Evolutionary conservation across 64 coral and sea anemone genomes (phyloP), one percentile per base, ranked within the genome.

Genomic region (Montipora capricornis): DNA sequence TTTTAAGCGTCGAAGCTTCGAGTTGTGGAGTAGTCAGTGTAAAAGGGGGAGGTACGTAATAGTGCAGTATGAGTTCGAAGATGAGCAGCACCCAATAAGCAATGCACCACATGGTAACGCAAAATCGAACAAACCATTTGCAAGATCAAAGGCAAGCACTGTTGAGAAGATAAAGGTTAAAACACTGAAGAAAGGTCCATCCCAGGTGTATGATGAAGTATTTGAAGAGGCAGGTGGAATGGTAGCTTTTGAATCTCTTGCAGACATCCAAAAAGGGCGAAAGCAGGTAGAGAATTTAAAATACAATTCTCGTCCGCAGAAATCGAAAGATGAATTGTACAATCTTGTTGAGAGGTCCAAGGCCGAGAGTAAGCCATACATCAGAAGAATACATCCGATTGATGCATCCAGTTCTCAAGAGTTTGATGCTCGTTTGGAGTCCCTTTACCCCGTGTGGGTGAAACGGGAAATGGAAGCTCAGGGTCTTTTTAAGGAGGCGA

Each of bases 211-310:
- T 19, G n/a, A 83, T 17, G 7, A 83, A 45, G 80, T 46, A 19
- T 83, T 83, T n/a, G 49, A 83, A 20, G 55, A 83, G 5, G 80
- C 80, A 9, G 55, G 53, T 53, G 80, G 80, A 7, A 62, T 83
- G 24, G 15, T 57, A 29, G 62, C 16, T 29, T 83, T 83, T n/a
- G 13, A 61, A 62, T 83, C 80, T 19, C 53, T 37, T 44, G 80
- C 17, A 4, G 53, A 62, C 48, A 37, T 83, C 13, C 80, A 55
- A 83, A 83, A 49, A 64, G 50, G 50, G 20, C 22, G 73, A 75
- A 66, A 66, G 61, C 29, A 75, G 7, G 26, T 45, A 24, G 26
- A 9, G 10, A 46, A 75, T 75, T 2, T 44, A 13, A 75, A 75
- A 13, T 13, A 29, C 22, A 75, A 75, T 29, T 24, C 73, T 4